phyloP scores from a whole-genome alignment of 2,888 invertebrate genomes.

The Catocala sponsa region DNA sequence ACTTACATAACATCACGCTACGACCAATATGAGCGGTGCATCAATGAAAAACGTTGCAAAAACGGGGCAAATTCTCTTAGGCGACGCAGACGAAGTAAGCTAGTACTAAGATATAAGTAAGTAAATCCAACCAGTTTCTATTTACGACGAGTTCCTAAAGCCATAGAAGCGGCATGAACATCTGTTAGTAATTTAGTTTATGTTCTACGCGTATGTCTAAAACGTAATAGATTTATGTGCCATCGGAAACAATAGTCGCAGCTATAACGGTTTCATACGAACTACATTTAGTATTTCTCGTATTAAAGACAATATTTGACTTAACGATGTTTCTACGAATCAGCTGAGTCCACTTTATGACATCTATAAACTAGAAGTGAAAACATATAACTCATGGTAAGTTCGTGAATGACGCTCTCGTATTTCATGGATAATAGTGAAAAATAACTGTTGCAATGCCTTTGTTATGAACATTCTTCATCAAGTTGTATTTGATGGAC shows the following conservation, averaged over 20 bases:
- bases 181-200: constrained; percentile 19
- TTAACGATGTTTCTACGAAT: constrained; percentile 64
- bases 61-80: too few relatives aligned
- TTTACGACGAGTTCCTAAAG: not conserved
- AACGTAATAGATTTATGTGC: constrained; percentile 19
- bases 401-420: constrained; percentile 61
- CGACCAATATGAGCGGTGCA: too few relatives aligned
- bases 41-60: too few relatives aligned
- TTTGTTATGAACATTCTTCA: not conserved
- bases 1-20: too few relatives aligned
- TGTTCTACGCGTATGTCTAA: constrained; percentile 12
- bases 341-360: constrained; percentile 62
- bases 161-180: constrained; percentile 7
- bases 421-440: constrained; percentile 46
- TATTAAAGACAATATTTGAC: constrained; percentile 56
- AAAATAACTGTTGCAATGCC: constrained; percentile 35
- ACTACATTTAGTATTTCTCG: constrained; percentile 20
- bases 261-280: constrained; percentile 8
- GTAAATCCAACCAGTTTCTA: not conserved
- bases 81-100: too few relatives aligned
- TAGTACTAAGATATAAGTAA: too few relatives aligned
- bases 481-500: too few relatives aligned
- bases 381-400: constrained; percentile 72
- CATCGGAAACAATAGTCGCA: constrained; percentile 8
- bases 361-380: constrained; percentile 70